Conservation (phyloP, 2,797 vertebrate species). For the Stomatorhinus walkeri region DNA sequence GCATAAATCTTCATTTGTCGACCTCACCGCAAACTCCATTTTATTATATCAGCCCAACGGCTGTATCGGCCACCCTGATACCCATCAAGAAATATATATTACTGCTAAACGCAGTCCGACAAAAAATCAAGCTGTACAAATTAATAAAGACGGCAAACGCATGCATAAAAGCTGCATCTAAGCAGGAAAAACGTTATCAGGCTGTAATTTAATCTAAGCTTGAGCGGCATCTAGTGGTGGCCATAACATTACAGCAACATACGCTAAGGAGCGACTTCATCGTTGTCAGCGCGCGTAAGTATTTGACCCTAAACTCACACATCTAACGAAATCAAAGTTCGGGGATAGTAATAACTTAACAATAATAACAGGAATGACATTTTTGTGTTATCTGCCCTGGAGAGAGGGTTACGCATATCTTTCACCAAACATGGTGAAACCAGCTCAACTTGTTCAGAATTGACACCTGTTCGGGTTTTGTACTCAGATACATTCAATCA, state of each 20-base stretch:
- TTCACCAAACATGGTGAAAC: neutral
- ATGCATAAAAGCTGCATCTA: neutral
- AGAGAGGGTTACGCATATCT: neutral
- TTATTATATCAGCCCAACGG: neutral
- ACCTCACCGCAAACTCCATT: neutral
- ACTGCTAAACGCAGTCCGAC: neutral
- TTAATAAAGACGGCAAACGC: neutral
- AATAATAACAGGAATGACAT: neutral
- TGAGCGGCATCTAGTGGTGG: conserved; percentile 17
- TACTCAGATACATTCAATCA: neutral
- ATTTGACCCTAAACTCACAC: neutral
- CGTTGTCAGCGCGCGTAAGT: neutral
- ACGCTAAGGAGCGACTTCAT: neutral
- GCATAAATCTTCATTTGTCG: neutral
- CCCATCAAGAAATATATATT: neutral
- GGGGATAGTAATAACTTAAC: neutral
- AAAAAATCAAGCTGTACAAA: neutral
- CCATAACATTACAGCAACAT: neutral
- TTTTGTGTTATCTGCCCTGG: neutral
- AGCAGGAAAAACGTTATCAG: neutral
- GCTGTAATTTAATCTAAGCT: neutral
- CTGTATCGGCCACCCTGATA: neutral
- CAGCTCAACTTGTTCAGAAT: neutral
- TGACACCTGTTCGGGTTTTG: neutral
- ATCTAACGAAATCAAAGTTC: neutral